These are phyloP conservation scores for Cotesia typhae DNA, from an alignment of 1,140 invertebrate species.

Conservation along the genomic window DNA sequence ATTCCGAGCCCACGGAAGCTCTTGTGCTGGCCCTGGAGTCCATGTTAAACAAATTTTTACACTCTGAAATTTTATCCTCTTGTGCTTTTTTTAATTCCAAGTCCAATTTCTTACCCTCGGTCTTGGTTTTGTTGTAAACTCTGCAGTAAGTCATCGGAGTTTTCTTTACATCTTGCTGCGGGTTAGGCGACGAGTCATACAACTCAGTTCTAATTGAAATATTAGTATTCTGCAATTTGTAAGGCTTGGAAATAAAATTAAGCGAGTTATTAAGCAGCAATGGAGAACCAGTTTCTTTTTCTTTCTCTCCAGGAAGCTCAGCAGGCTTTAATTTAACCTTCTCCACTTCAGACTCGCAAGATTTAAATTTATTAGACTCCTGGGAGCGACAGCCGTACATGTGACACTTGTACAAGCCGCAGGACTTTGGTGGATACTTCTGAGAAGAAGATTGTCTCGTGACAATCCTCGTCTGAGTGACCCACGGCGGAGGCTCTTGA, in stretches of 20 bases:
- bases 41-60: no score
- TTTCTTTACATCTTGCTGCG: conserved; percentile 48
- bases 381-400: conserved; percentile 15
- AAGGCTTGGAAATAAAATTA: conserved; percentile 19
- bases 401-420: conserved; percentile 27
- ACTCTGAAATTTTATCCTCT: no score
- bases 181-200: conserved; percentile 53
- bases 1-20: not conserved
- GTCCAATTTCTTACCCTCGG: not conserved
- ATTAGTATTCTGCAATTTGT: conserved; percentile 53
- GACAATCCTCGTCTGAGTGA: not conserved
- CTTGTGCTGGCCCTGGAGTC: not conserved
- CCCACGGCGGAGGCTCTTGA: conserved; percentile 44
- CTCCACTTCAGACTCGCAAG: not conserved
- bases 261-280: conserved; percentile 5
- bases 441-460: conserved; percentile 10
- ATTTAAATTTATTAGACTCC: not conserved
- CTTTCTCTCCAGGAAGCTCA: conserved; percentile 52
- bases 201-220: conserved; percentile 60
- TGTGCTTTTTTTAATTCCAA: no score
- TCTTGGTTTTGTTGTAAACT: conserved; percentile 38
- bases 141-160: conserved; percentile 43
- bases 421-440: conserved; percentile 22
- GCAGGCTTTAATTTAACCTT: conserved; percentile 24
- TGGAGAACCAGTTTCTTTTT: conserved; percentile 35